Base-by-base conservation (phyloP, 1,140 invertebrate genomes). In the Proales similis region DNA sequence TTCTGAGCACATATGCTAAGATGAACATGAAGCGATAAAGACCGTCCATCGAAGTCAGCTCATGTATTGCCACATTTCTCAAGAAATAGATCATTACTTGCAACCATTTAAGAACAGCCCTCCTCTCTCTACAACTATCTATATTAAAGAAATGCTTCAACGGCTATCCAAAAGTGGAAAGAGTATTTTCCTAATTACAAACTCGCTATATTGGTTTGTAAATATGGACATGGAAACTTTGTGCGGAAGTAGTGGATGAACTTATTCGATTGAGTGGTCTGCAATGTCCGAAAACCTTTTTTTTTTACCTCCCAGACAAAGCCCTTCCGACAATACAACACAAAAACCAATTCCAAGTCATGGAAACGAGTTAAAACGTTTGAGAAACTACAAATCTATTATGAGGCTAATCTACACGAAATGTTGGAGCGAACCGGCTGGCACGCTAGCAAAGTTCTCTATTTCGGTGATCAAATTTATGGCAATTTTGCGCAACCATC, bases 391-490 rank as follows among this genome's bases (percentile, higher is more conserved):
- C 81, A 83, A 64, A 85, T 95, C 67, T 96, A 96, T 77, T 86
- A 88, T 70, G 90, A 94, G 81, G 90, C 90, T 69, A 65, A 65
- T 17, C 48, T 36, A 30, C 57, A 46, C 51, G 9, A 92, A 69
- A 77, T 97, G 29, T 86, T 90, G 72, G 83, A 90, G 42, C 80
- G 93, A 69, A 96, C 90, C 4, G 87, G 86, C 0, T 96, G 91
- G 90, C 79, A 82, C 51, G 90, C 89, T 0, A 85, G 88, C 67
- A 85, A 88, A 66, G 90, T 96, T 9, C 73, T 96, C 5, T 96
- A 96, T 74, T 95, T 95, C 78, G 93, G 92, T 0, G 92, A 96
- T 79, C 92, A 96, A 80, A 90, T 93, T 0, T 96, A 95, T 77
- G 91, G 85, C 70, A 92, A 97, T 78, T 79, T 97, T 51, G 92